Evolutionary conservation across 2,797 vertebrate genomes (phyloP).

Genomic region (Tiaroga cobitis): DNA sequence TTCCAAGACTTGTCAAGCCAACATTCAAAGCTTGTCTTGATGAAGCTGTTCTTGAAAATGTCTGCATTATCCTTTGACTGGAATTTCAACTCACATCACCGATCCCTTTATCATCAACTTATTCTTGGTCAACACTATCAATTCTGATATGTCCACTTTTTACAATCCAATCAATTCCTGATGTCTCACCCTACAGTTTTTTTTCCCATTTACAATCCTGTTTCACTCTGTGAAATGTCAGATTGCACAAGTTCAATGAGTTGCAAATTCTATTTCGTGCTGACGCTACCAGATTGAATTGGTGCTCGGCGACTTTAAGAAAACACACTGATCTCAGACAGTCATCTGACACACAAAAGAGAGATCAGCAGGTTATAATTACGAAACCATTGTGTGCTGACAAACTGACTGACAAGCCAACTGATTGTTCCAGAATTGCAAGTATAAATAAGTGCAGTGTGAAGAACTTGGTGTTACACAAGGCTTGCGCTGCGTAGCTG

Average conservation of each 20-base stretch:
- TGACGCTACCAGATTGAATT: conserved; percentile 13
- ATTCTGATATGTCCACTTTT: neutral
- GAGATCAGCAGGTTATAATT: conserved; percentile 47
- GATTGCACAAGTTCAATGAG: conserved; percentile 14
- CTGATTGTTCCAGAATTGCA: conserved; percentile 35
- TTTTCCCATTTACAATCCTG: neutral
- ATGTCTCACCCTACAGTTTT: neutral
- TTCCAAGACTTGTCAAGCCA: conserved; percentile 1
- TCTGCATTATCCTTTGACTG: neutral
- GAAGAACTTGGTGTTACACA: conserved; percentile 67
- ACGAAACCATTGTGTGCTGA: conserved; percentile 41
- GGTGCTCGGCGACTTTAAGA: conserved; percentile 1
- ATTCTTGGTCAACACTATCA: neutral
- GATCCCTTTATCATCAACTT: neutral
- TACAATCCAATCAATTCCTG: neutral
- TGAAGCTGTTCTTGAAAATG: neutral
- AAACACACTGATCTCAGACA: conserved; percentile 36
- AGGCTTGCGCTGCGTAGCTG: conserved; percentile 51
- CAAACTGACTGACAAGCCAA: conserved; percentile 39
- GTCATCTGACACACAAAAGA: conserved; percentile 41
- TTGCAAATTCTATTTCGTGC: conserved; percentile 13
- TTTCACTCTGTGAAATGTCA: neutral
- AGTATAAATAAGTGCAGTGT: conserved; percentile 26
- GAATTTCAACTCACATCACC: neutral
- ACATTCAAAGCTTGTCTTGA: conserved; percentile 1